These are phyloP conservation scores for Chaetorhynchus papuensis DNA, from an alignment of 2,113 vertebrate genomes.

Conservation along the genomic window DNA sequence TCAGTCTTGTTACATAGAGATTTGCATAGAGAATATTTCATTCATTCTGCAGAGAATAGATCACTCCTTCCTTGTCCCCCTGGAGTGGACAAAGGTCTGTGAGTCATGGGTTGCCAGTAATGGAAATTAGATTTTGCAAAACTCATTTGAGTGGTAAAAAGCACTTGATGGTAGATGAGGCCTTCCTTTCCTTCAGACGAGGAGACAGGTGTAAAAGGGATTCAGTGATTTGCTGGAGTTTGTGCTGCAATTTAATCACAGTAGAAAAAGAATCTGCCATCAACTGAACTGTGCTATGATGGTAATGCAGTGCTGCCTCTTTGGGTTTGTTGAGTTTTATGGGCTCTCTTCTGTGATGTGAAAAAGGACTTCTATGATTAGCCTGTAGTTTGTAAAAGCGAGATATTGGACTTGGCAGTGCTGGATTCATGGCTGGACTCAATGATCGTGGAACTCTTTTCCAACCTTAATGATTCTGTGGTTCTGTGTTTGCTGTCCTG, in stretches of 20 bases:
- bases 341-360: neutral
- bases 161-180: neutral
- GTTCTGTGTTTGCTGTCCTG: neutral
- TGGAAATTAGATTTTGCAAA: neutral
- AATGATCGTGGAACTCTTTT: neutral
- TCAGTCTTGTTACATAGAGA: neutral
- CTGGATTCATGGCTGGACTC: neutral
- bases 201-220: neutral
- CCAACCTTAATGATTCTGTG: neutral
- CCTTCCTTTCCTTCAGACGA: neutral
- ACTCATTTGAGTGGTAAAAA: neutral
- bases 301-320: neutral
- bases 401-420: neutral
- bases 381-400: neutral
- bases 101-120: neutral
- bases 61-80: neutral
- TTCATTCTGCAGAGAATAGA: neutral
- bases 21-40: neutral
- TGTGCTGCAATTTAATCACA: neutral
- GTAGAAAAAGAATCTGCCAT: neutral
- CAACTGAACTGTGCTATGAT: neutral
- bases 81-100: neutral
- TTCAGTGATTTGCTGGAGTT: neutral
- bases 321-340: neutral
- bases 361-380: neutral